Evolutionary conservation across 2,113 vertebrate genomes (phyloP).

Genomic region (Artemisiospiza belli): DNA sequence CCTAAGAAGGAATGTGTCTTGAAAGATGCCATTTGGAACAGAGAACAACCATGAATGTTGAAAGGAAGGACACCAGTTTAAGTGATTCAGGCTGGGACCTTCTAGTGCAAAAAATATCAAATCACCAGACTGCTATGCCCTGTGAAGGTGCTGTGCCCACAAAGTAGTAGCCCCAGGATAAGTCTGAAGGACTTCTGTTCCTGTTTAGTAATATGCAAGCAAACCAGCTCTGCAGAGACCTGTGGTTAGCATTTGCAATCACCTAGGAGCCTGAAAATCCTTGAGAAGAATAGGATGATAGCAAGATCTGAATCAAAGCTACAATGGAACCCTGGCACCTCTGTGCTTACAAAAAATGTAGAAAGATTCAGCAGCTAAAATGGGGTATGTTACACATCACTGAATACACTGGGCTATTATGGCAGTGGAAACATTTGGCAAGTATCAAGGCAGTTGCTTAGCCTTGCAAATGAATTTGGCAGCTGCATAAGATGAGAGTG

Average conservation of each 20-base stretch:
- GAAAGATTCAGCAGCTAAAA: not conserved
- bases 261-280: not conserved
- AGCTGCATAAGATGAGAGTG: conserved; percentile 31
- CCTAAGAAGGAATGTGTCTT: not conserved
- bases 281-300: not conserved
- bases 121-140: not conserved
- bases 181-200: not conserved
- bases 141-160: not conserved
- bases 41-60: not conserved
- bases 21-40: not conserved
- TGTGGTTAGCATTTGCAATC: not conserved
- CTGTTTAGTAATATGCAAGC: not conserved
- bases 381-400: not conserved
- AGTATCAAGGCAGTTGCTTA: conserved; percentile 34
- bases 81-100: not conserved
- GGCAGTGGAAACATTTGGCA: conserved; percentile 25
- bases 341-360: not conserved
- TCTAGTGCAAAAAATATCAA: not conserved
- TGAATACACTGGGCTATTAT: not conserved
- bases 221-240: not conserved
- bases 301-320: not conserved
- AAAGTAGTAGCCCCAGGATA: not conserved
- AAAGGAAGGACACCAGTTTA: not conserved
- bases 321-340: not conserved
- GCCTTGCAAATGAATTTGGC: conserved; percentile 26